Conservation (phyloP, 2,888 invertebrate species). For the Acrobasis repandana region DNA sequence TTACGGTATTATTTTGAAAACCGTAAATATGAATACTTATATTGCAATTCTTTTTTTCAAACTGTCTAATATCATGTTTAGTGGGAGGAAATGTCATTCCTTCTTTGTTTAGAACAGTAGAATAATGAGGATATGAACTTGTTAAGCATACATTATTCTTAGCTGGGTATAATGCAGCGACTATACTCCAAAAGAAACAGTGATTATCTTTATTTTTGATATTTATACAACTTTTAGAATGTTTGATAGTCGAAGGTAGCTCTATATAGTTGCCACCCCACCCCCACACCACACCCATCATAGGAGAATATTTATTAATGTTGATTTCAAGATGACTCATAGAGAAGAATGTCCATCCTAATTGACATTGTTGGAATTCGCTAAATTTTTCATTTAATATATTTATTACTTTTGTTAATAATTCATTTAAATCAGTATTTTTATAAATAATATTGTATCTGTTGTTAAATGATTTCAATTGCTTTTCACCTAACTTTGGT, state of each 20-base stretch:
- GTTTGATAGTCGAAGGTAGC: constrained; percentile 4
- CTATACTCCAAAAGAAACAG: constrained; percentile 16
- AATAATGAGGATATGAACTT: constrained; percentile 20
- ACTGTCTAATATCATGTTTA: constrained; percentile 5
- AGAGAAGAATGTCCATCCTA: background rate
- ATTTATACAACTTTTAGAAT: constrained; percentile 17
- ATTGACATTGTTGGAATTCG: background rate
- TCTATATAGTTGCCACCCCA: constrained; percentile 16
- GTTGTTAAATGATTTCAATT: constrained; percentile 14
- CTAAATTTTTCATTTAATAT: background rate
- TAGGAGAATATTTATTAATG: constrained; percentile 14
- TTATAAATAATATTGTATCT: constrained; percentile 8
- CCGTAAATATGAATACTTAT: constrained; percentile 16
- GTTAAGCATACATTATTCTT: constrained; percentile 14
- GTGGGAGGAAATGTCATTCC: constrained; percentile 8
- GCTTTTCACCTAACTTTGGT: constrained; percentile 6
- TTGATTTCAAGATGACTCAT: too few relatives aligned
- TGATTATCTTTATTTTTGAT: constrained; percentile 20
- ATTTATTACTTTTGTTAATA: background rate
- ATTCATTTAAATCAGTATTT: constrained; percentile 10
- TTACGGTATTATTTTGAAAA: constrained; percentile 22
- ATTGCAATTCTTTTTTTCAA: constrained; percentile 6
- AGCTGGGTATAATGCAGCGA: constrained; percentile 15
- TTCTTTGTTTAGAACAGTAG: constrained; percentile 3
- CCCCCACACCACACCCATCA: too few relatives aligned